These are phyloP conservation scores for Nesoenas mayeri DNA, from an alignment of 2,113 vertebrate species.

Conservation along the genomic window DNA sequence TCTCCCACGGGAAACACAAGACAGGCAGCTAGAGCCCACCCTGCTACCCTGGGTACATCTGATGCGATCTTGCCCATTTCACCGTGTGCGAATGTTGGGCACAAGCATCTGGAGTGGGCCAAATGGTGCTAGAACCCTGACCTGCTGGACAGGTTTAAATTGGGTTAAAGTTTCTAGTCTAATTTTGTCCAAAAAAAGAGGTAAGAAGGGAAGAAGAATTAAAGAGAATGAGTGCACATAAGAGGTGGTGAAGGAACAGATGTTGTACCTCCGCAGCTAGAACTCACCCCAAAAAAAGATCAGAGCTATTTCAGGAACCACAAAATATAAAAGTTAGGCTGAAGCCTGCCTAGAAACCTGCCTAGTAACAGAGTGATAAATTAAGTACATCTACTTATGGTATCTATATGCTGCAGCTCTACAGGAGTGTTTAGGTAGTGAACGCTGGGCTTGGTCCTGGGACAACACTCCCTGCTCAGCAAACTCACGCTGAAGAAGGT, in stretches of 20 bases:
- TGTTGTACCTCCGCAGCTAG: neutral
- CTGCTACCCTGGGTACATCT: neutral
- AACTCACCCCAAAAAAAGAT: neutral
- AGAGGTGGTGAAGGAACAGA: neutral
- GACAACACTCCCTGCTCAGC: neutral
- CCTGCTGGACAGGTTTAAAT: neutral
- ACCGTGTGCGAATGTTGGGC: accelerated
- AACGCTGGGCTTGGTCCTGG: neutral
- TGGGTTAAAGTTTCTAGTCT: neutral
- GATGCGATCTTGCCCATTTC: neutral
- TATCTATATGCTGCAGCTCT: neutral
- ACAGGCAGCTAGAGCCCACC: neutral
- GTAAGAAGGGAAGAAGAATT: neutral
- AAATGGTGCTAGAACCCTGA: neutral
- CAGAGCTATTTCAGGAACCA: conserved; percentile 36
- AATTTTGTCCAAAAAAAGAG: neutral
- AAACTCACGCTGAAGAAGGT: neutral
- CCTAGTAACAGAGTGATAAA: conserved; percentile 53
- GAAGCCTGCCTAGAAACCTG: conserved; percentile 56
- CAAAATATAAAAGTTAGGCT: neutral
- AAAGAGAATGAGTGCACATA: neutral
- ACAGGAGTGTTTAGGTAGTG: neutral
- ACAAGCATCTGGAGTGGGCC: no score
- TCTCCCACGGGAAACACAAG: neutral
- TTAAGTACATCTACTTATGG: conserved; percentile 30